Base-by-base conservation (phyloP, 1,140 invertebrate genomes). In the Anthonomus grandis region DNA sequence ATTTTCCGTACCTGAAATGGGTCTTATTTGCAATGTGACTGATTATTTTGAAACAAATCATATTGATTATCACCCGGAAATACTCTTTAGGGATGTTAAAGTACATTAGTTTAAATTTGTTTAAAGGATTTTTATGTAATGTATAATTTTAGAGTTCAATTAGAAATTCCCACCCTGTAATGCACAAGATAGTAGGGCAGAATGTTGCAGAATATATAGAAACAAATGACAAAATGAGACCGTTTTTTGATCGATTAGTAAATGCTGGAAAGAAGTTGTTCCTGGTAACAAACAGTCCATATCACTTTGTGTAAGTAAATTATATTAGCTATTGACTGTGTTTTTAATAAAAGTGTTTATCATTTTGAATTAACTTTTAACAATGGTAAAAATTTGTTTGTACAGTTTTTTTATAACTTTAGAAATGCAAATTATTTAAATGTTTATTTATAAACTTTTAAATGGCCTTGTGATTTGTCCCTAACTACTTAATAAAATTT, bases 1-100 rank as follows among this genome's bases (percentile, higher is more conserved):
- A n/a, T 98, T 98, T 75, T 95, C 93, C 1, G 86, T 97, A 27
- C 95, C 95, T 13, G 95, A 97, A 82, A 96, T 97, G 85, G 86
- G 89, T 60, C 76, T 98, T 21, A 74, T 98, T 2, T 93, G 93
- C 62, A 93, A 95, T 77, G 89, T 97, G 0, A 89, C 93, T 4
- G 91, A 97, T 75, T 95, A 90, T 78, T 97, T 97, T 71, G 83
- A 90, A 49, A 81, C 82, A 36, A 90, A 95, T 72, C 85, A 88
- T 60, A 93, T 97, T 55, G 87, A 92, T 66, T 98, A 93, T 75
- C 90, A 95, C 76, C 94, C 95, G 0, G 92, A 96, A 76, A 96
- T 95, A 70, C 80, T 98, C 6, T 97, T 96, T 70, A 82, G 93
- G 71, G 95, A 98, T 78, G 91, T 97, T 0, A 90, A 93, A 80